Evolutionary conservation across 2,797 vertebrate species (phyloP).

Genomic region (Phrynocephalus forsythii): DNA sequence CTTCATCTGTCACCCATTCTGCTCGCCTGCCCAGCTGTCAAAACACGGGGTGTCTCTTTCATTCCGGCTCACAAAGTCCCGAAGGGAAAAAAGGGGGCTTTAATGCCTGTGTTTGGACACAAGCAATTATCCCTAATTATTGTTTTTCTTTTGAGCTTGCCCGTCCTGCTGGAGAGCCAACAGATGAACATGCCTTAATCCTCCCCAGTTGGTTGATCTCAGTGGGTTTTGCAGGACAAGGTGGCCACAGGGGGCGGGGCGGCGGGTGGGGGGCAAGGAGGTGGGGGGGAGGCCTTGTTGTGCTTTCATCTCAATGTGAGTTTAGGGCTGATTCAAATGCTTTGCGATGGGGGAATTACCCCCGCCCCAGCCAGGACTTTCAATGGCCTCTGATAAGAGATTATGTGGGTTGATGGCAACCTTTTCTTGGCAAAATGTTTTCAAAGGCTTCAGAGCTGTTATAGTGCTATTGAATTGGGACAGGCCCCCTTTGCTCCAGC

Average conservation of each 20-base stretch:
- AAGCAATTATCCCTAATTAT: conserved; percentile 99
- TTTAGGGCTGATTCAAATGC: conserved; percentile 99
- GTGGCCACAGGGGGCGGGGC: conserved; percentile 80
- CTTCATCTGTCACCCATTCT: conserved; percentile 93
- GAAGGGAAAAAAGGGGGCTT: conserved; percentile 88
- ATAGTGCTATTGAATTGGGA: conserved; percentile 82
- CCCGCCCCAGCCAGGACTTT: conserved; percentile 92
- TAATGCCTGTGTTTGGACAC: conserved; percentile 99
- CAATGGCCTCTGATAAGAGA: conserved; percentile 98
- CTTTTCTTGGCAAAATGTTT: conserved; percentile 91
- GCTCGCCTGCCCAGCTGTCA: conserved; percentile 99
- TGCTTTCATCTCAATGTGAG: conserved; percentile 98
- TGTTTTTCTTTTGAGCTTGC: conserved; percentile 99
- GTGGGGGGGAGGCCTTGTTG: conserved; percentile 75
- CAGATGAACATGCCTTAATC: conserved; percentile 96
- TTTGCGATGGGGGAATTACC: conserved; percentile 99
- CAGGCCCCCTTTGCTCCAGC: conserved; percentile 59
- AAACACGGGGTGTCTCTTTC: conserved; percentile 99
- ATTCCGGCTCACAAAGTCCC: conserved; percentile 96
- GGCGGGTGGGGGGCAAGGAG: conserved; percentile 65
- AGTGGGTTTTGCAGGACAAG: conserved; percentile 87
- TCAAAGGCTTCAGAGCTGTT: conserved; percentile 90
- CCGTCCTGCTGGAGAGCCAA: conserved; percentile 95
- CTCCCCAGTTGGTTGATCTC: conserved; percentile 91
- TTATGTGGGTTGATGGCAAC: conserved; percentile 99